Conservation (phyloP, 2,888 invertebrate species). For the Oasisia sp. region DNA sequence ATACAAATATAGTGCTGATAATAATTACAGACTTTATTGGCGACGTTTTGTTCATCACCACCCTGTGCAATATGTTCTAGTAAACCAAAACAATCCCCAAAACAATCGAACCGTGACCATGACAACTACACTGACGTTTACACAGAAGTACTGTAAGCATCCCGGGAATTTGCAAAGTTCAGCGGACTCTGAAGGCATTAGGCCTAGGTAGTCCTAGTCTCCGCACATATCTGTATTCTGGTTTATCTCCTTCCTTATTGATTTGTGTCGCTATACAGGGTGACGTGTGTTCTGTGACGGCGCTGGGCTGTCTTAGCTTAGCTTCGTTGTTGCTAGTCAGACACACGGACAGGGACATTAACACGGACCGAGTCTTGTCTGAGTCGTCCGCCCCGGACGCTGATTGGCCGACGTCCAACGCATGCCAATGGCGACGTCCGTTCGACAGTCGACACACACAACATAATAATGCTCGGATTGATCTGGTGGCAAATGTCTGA, state of each 20-base stretch:
- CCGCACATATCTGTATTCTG: constrained; percentile 10
- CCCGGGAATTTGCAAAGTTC: not conserved
- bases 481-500: not conserved
- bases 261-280: not conserved
- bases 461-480: not conserved
- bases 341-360: not conserved
- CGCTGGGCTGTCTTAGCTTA: not conserved
- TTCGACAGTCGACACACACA: not conserved
- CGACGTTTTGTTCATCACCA: not conserved
- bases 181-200: not conserved
- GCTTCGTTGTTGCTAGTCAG: not conserved
- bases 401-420: not conserved
- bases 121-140: not conserved
- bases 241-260: not conserved
- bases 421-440: not conserved
- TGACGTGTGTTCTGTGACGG: not conserved
- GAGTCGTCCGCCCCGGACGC: not conserved
- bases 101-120: not conserved
- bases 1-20: not conserved
- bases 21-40: not conserved
- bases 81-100: not conserved
- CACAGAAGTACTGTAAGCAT: not conserved
- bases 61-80: not conserved
- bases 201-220: not conserved
- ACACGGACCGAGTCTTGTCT: not conserved